Percentiles rank a stretch among this genome's conserved stretches.
Evolutionary conservation across 2,888 invertebrate genomes (phyloP).

Genomic region (Xestoiulus laeticollis): DNA sequence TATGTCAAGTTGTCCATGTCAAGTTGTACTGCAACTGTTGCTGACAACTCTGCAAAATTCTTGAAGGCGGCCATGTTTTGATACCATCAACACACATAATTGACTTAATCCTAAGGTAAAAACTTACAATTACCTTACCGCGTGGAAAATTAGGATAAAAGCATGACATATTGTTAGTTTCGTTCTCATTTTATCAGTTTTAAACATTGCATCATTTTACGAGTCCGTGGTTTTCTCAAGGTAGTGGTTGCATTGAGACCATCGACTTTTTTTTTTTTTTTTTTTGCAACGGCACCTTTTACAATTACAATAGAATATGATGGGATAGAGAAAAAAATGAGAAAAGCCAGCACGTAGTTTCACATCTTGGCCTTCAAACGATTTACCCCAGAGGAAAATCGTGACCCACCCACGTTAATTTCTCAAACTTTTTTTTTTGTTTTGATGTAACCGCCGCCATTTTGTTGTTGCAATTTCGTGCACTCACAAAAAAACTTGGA

Average conservation of each 20-base stretch:
- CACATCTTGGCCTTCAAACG: not conserved
- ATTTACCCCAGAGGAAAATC: constrained; percentile 19
- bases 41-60: not conserved
- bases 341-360: not conserved
- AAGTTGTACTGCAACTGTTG: not conserved
- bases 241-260: not conserved
- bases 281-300: not conserved
- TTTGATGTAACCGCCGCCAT: not conserved
- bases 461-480: not conserved
- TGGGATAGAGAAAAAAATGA: not conserved
- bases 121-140: not conserved
- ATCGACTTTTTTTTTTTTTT: not conserved
- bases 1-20: too few relatives aligned
- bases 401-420: constrained; percentile 8
- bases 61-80: not conserved
- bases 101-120: not conserved
- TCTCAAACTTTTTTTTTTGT: not conserved
- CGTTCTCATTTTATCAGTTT: constrained; percentile 1
- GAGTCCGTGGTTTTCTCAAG: constrained; percentile 4
- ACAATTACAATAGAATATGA: not conserved
- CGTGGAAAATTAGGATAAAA: constrained; percentile 14
- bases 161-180: not conserved
- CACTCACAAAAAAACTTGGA: not conserved
- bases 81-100: not conserved
- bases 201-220: not conserved